Evolutionary conservation across 2,888 invertebrate species (phyloP).

Genomic region (Drosophila flavopinicola): DNA sequence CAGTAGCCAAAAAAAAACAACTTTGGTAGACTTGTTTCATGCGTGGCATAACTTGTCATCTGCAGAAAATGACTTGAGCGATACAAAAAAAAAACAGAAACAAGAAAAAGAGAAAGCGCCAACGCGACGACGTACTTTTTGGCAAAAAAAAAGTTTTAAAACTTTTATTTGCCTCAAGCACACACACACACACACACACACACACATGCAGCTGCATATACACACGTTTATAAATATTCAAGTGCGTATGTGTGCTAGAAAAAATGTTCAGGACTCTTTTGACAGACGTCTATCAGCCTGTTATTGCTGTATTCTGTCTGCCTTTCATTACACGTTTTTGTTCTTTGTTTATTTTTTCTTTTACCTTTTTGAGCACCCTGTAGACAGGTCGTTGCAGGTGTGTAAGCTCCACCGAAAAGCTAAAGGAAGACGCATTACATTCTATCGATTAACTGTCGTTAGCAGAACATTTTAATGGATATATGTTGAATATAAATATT

Average conservation of each 20-base stretch:
- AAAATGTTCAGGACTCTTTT: constrained; percentile 20
- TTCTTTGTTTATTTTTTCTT: not conserved
- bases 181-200: constrained; percentile 14
- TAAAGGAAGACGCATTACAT: not conserved
- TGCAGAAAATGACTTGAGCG: constrained; percentile 54
- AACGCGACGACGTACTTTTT: constrained; percentile 23
- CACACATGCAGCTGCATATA: constrained; percentile 11
- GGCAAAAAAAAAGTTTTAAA: constrained; percentile 32
- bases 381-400: constrained; percentile 3
- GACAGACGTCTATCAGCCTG: constrained; percentile 51
- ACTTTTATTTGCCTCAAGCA: constrained; percentile 44
- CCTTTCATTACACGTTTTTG: not conserved
- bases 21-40: constrained; percentile 35
- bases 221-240: not conserved
- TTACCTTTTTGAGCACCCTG: not conserved
- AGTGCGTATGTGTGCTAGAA: not conserved
- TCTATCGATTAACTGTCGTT: constrained; percentile 22
- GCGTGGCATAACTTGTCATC: constrained; percentile 69
- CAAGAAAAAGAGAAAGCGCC: constrained; percentile 16
- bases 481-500: not conserved
- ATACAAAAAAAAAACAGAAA: constrained; percentile 17
- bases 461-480: not conserved
- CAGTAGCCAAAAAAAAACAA: too few species aligned
- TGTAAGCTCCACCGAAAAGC: not conserved
- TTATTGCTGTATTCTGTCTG: constrained; percentile 22